Evolutionary conservation across 1,140 invertebrate genomes (phyloP).

Genomic region (Mizuhopecten yessoensis): DNA sequence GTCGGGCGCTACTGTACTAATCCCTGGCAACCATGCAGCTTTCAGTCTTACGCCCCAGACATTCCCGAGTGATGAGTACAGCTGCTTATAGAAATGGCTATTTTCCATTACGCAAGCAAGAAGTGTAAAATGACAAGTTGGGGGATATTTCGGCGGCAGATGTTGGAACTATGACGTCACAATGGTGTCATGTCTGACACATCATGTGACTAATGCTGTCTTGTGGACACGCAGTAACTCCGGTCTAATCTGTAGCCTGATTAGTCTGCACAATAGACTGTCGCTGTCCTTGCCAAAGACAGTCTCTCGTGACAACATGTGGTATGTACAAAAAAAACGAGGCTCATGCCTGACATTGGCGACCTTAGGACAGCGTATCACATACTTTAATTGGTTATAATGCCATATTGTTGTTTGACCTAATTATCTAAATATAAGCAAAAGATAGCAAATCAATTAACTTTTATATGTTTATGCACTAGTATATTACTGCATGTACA

Average conservation of each 20-base stretch:
- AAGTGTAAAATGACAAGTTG: not conserved
- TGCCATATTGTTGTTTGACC: too few species aligned
- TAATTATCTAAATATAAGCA: too few species aligned
- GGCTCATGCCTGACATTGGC: not conserved
- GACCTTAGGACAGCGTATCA: too few species aligned
- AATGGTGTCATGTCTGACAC: conserved; percentile 29
- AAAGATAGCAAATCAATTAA: too few species aligned
- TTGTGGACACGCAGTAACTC: not conserved
- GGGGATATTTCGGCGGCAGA: not conserved
- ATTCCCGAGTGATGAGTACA: not conserved
- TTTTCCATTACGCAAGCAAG: not conserved
- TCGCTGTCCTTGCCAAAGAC: not conserved
- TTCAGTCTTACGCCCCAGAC: too few species aligned
- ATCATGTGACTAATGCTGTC: conserved; percentile 20
- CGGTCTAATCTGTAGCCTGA: not conserved
- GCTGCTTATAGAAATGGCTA: not conserved
- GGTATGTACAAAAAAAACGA: not conserved
- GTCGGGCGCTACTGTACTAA: too few species aligned
- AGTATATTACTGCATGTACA: too few species aligned
- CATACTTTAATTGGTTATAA: too few species aligned
- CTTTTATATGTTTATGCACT: too few species aligned
- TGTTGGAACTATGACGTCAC: conserved; percentile 17
- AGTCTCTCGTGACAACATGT: not conserved
- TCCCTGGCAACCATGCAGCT: too few species aligned
- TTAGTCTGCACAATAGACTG: not conserved